Evolutionary conservation across 2,113 vertebrate species (phyloP).

Genomic region (Syngnathoides biaculeatus): DNA sequence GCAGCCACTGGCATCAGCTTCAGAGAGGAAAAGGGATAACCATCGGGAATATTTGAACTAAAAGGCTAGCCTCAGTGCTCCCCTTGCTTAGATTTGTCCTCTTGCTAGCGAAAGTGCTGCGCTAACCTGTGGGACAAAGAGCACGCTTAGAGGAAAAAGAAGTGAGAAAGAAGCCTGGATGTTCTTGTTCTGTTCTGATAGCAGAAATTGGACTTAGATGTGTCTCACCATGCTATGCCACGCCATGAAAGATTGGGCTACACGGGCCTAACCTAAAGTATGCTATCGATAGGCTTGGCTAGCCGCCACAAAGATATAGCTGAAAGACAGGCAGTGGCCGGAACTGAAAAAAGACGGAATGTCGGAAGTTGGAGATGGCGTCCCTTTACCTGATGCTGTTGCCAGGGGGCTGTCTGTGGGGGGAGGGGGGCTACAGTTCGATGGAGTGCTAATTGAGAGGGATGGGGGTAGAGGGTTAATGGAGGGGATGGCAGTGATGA

Average conservation of each 20-base stretch:
- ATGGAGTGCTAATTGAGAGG: constrained; percentile 83
- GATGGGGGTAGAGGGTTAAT: constrained; percentile 76
- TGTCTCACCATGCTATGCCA: background rate
- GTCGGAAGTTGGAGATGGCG: constrained; percentile 54
- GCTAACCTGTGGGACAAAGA: constrained; percentile 13
- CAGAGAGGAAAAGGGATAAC: constrained; percentile 85
- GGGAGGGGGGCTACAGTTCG: constrained; percentile 87
- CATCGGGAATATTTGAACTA: constrained; percentile 53
- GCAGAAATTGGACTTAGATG: constrained; percentile 9
- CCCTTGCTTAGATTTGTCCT: background rate
- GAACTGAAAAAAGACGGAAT: constrained; percentile 34
- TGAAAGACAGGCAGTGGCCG: constrained; percentile 54
- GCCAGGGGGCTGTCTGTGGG: constrained; percentile 94
- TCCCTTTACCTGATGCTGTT: constrained; percentile 99
- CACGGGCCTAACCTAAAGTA: background rate
- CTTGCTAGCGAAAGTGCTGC: constrained; percentile 6
- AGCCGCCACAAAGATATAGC: constrained; percentile 32
- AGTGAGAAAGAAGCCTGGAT: constrained; percentile 6
- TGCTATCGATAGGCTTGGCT: background rate
- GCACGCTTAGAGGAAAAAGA: constrained; percentile 19
- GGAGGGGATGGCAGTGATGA: constrained; percentile 77
- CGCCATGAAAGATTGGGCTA: background rate
- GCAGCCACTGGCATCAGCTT: constrained; percentile 99
- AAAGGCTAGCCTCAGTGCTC: constrained; percentile 7
- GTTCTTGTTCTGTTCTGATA: constrained; percentile 11